Conservation (phyloP, 2,888 invertebrate genomes). For the Clostera curtula region DNA sequence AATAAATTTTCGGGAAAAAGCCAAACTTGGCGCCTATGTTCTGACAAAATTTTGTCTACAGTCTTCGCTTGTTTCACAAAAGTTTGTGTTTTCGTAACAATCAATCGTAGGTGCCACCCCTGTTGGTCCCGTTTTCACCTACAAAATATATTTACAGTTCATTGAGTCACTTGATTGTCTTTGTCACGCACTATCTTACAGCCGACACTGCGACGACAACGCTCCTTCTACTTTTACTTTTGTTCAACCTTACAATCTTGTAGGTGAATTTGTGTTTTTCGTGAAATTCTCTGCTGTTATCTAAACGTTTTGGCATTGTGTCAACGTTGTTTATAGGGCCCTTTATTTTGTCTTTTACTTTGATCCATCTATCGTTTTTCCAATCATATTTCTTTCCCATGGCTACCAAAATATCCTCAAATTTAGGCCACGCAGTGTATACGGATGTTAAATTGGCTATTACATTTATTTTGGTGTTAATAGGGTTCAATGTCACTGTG, state of each 20-base stretch:
- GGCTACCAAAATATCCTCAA: conserved; percentile 54
- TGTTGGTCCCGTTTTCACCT: conserved; percentile 56
- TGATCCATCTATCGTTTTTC: conserved; percentile 68
- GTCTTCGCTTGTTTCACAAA: too few relatives aligned
- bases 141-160: conserved; percentile 36
- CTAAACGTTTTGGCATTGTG: conserved; percentile 12
- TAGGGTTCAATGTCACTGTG: conserved; percentile 7
- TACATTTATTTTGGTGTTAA: conserved; percentile 11
- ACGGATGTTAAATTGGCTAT: conserved; percentile 7
- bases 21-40: conserved; percentile 15
- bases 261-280: conserved; percentile 62
- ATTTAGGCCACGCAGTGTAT: conserved; percentile 50
- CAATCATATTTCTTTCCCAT: conserved; percentile 63
- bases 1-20: conserved; percentile 14
- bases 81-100: conserved; percentile 22
- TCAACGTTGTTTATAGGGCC: conserved; percentile 12
- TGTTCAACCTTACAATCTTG: conserved; percentile 58
- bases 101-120: conserved; percentile 30
- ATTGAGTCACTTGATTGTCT: conserved; percentile 11
- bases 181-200: conserved; percentile 48
- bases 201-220: conserved; percentile 64
- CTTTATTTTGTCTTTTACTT: conserved; percentile 50
- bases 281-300: conserved; percentile 33
- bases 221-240: conserved; percentile 58
- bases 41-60: conserved; percentile 10